Base-by-base conservation (phyloP, 2,797 vertebrate species). In the Urophycis tenuis region DNA sequence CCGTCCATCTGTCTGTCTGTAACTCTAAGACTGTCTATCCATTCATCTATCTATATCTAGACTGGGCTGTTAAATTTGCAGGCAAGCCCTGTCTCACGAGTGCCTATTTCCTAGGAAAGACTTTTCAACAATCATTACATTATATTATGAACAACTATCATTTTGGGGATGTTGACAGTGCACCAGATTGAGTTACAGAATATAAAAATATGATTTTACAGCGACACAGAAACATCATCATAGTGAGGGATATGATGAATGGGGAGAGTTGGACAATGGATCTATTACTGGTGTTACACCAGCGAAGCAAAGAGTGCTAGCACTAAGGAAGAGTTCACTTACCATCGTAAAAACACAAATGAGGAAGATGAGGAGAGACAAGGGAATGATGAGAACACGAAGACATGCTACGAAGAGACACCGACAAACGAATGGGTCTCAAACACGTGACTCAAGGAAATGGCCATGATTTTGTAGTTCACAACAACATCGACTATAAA, bases 271-370 rank as follows among this genome's bases (percentile, higher is more conserved):
- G 39, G 39, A 41, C 6, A 41, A 67, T 67, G 60, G 12, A 25
- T 67, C 60, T 29, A 29, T 29, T 29, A 67, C 60, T 67, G 60
- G 60, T 67, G n/a, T 67, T 67, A 67, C 60, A 67, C 12, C n/a
- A 11, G 60, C 60, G n/a, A 60, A 67, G n/a, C n/a, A 25, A 71
- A 17, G 30, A 71, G 69, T 15, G 25, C 31, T 71, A 33, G 3
- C 69, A 15, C 69, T 15, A 33, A 71, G 31, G 32, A 33, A 33
- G 60, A 19, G 9, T 22, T n/a, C 31, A 80, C 79, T 80, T 69
- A 80, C 79, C 79, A 77, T 33, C 29, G 75, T n/a, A 76, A 73
- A 77, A 77, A 45, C 74, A 30, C 31, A 64, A 75, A 72, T 69
- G 76, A 67, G 35, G 19, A 72, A 32, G 45, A 75, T 31, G 70